phyloP scores from a whole-genome alignment of 2,888 invertebrate species.

The Cylloceria caligata region DNA sequence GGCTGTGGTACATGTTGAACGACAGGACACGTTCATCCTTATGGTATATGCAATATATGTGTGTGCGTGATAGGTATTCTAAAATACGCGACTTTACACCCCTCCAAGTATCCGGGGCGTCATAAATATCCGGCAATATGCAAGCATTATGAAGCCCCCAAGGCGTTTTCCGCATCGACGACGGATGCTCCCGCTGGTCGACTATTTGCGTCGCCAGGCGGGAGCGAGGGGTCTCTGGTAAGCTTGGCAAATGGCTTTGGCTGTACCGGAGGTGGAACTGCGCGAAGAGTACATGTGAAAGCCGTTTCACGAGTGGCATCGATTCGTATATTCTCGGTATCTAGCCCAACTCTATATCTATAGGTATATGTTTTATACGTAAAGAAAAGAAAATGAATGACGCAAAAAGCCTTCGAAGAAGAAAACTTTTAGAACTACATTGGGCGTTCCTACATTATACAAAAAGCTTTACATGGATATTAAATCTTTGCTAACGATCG shows the following conservation, averaged over 20 bases:
- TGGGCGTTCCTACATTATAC: constrained; percentile 14
- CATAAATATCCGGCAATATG: constrained; percentile 72
- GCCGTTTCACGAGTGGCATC: constrained; percentile 43
- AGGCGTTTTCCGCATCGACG: constrained; percentile 61
- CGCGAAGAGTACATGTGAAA: constrained; percentile 30
- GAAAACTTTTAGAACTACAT: constrained; percentile 53
- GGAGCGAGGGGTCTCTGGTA: constrained; percentile 40
- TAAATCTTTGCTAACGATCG: constrained; percentile 59
- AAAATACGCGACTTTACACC: constrained; percentile 63
- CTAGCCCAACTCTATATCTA: background rate
- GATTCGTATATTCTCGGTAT: constrained; percentile 22
- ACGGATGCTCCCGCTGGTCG: constrained; percentile 55
- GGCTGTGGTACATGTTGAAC: no score
- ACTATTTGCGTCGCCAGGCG: constrained; percentile 33
- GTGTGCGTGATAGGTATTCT: constrained; percentile 57
- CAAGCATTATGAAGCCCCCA: constrained; percentile 67
- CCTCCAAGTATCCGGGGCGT: constrained; percentile 63
- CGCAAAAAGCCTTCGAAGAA: constrained; percentile 35
- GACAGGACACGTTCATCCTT: background rate
- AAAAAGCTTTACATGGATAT: constrained; percentile 48
- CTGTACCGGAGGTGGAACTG: constrained; percentile 20
- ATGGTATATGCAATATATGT: background rate
- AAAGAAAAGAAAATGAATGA: constrained; percentile 39
- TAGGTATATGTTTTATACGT: constrained; percentile 32
- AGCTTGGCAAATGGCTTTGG: constrained; percentile 66